Conservation (phyloP, 2,797 vertebrate species). For the Chromis chromis region DNA sequence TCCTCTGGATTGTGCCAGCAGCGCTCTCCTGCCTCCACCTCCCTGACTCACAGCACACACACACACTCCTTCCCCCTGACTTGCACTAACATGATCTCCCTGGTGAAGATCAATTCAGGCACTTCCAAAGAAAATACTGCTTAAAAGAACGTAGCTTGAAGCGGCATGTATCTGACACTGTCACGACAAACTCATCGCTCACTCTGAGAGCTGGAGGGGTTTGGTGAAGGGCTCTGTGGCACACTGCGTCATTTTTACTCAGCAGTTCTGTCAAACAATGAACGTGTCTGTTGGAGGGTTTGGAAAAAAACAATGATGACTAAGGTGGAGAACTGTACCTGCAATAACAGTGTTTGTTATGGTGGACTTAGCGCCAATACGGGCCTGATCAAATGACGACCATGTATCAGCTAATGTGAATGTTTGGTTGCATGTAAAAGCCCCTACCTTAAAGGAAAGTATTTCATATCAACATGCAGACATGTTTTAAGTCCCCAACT, state of each 20-base stretch:
- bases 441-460: neutral
- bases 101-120: constrained; percentile 33
- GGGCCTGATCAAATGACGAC: no score
- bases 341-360: neutral
- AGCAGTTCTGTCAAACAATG: constrained; percentile 24
- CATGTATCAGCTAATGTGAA: neutral
- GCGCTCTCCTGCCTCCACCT: constrained; percentile 10
- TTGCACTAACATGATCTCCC: constrained; percentile 35
- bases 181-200: constrained; percentile 32
- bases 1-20: constrained; percentile 31
- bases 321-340: neutral
- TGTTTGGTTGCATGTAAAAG: neutral
- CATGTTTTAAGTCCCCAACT: no score
- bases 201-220: constrained; percentile 25
- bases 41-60: constrained; percentile 34
- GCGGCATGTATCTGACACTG: constrained; percentile 12
- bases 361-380: no score
- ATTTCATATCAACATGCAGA: neutral
- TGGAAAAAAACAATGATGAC: constrained; percentile 1
- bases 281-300: neutral
- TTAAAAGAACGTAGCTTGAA: constrained; percentile 32
- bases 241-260: constrained; percentile 21
- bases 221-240: constrained; percentile 6
- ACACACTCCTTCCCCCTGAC: constrained; percentile 36
- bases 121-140: constrained; percentile 9